These are phyloP conservation scores for Caradrina clavipalpis DNA, from an alignment of 2,888 invertebrate genomes.

Conservation along the genomic window DNA sequence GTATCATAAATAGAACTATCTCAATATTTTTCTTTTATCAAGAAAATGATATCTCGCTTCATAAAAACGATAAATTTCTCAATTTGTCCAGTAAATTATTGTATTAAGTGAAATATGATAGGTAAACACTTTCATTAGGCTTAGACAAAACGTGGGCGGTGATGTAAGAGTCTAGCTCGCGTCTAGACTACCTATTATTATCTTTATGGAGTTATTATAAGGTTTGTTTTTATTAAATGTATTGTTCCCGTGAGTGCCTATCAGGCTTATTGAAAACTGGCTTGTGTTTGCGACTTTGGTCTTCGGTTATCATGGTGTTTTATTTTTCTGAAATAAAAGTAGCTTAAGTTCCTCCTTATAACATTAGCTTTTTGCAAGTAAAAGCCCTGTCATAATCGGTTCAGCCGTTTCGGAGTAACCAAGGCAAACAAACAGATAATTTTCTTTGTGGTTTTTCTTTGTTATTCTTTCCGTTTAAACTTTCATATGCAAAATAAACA, in stretches of 20 bases:
- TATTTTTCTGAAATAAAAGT: too few species aligned
- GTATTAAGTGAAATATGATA: constrained; percentile 39
- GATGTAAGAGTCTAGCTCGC: constrained; percentile 36
- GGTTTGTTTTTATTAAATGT: constrained; percentile 28
- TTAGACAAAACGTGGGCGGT: constrained; percentile 26
- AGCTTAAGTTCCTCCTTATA: too few species aligned
- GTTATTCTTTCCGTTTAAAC: too few species aligned
- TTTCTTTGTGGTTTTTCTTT: too few species aligned
- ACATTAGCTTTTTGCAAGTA: too few species aligned
- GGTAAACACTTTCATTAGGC: constrained; percentile 34
- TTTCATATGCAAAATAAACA: too few species aligned
- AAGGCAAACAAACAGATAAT: too few species aligned
- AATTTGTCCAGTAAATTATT: constrained; percentile 34
- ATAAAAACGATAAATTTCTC: constrained; percentile 31
- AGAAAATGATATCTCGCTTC: constrained; percentile 10
- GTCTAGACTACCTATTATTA: constrained; percentile 57
- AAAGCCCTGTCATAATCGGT: too few species aligned
- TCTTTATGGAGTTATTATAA: constrained; percentile 12
- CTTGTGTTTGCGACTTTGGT: too few species aligned
- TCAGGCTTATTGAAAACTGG: neutral
- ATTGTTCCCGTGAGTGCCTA: neutral
- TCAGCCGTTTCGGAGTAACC: too few species aligned
- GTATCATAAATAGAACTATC: constrained; percentile 7
- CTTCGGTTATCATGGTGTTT: too few species aligned
- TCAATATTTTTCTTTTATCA: constrained; percentile 2